phyloP scores from a whole-genome alignment of 2,888 invertebrate genomes.

The Drosophila longiperda region DNA sequence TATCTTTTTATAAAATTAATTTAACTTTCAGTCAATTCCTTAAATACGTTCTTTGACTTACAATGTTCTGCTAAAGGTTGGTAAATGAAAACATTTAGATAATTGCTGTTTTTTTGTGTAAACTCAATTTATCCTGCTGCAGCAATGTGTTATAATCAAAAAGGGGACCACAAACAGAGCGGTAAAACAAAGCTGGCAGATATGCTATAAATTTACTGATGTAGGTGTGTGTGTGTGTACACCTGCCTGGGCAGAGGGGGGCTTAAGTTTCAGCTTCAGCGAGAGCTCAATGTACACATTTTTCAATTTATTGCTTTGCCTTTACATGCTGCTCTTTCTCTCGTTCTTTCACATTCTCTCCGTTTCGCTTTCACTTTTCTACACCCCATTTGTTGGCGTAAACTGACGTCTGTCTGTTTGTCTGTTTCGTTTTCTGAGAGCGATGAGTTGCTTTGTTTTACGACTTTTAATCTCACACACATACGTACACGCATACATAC shows the following conservation, averaged over 20 bases:
- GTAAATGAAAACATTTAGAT: background rate
- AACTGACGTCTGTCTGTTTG: conserved; percentile 12
- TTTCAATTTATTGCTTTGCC: conserved; percentile 56
- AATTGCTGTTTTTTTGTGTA: conserved; percentile 10
- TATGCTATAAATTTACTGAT: conserved; percentile 3
- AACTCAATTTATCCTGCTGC: conserved; percentile 27
- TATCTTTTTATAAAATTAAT: background rate
- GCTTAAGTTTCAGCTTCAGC: conserved; percentile 10
- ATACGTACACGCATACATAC: conserved; percentile 7
- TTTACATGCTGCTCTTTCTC: conserved; percentile 26
- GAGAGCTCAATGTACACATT: conserved; percentile 44
- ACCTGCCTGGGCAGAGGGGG: conserved; percentile 42
- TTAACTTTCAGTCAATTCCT: background rate
- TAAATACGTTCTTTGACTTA: background rate
- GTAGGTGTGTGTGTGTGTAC: conserved; percentile 3
- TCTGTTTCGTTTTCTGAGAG: conserved; percentile 18
- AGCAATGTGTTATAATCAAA: conserved; percentile 38
- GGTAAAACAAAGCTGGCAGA: conserved; percentile 26
- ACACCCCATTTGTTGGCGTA: conserved; percentile 5
- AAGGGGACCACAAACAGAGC: conserved; percentile 24
- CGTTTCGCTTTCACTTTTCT: background rate
- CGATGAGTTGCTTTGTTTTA: conserved; percentile 50
- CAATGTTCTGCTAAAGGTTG: background rate
- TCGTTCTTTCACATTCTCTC: conserved; percentile 5
- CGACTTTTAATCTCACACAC: conserved; percentile 28